Evolutionary conservation across 2,113 vertebrate genomes (phyloP).

Genomic region (Gracilinanus agilis): DNA sequence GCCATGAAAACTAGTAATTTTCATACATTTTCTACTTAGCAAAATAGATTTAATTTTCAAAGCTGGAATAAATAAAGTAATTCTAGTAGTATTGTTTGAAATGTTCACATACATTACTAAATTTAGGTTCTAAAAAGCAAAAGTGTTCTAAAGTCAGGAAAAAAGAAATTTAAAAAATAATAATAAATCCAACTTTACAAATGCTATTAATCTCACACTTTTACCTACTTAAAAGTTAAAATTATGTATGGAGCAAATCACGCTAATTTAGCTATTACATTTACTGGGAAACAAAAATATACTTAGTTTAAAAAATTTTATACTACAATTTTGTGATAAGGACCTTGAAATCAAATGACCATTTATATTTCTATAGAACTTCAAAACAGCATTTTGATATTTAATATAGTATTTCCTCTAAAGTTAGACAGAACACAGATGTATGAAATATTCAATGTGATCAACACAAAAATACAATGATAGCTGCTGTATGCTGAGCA

Average conservation of each 20-base stretch:
- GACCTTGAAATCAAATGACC: slow-evolving; percentile 8
- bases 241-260: neutral
- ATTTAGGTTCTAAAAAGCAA: neutral
- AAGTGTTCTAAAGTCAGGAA: neutral
- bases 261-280: neutral
- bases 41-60: slow-evolving; percentile 10
- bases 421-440: neutral
- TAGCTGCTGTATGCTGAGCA: neutral
- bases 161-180: neutral
- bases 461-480: slow-evolving; percentile 3
- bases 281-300: neutral
- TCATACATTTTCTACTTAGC: neutral
- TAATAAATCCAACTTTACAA: no score
- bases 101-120: neutral
- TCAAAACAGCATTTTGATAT: slow-evolving; percentile 9
- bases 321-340: neutral
- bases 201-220: neutral
- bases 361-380: neutral
- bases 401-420: neutral
- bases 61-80: neutral
- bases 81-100: neutral
- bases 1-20: neutral
- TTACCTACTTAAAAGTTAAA: neutral
- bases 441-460: neutral
- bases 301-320: slow-evolving; percentile 19